Evolutionary conservation across 2,888 invertebrate species (phyloP).

Genomic region (Parascotia fuliginaria): DNA sequence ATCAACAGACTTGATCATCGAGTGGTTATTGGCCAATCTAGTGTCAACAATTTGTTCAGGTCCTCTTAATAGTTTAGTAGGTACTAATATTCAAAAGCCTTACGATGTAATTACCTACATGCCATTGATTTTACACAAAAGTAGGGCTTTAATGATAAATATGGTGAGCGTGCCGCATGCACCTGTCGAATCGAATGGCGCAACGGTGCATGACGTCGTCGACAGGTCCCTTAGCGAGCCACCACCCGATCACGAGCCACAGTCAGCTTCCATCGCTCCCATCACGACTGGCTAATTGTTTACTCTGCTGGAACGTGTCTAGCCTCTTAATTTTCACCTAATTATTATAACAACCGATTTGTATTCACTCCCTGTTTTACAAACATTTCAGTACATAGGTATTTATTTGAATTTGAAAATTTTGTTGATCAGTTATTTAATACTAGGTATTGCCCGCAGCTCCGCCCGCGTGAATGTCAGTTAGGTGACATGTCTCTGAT

Average conservation of each 20-base stretch:
- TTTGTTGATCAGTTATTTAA: not conserved
- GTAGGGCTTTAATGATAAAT: slow-evolving; percentile 20
- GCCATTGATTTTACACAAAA: slow-evolving; percentile 15
- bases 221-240: slow-evolving; percentile 53
- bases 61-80: too few species aligned
- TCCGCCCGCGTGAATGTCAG: too few species aligned
- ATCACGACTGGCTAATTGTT: slow-evolving; percentile 60
- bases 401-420: slow-evolving; percentile 8
- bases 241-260: slow-evolving; percentile 54
- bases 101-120: not conserved
- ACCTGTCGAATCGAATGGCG: slow-evolving; percentile 75
- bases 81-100: not conserved
- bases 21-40: too few species aligned
- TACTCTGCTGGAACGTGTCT: slow-evolving; percentile 40
- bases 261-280: slow-evolving; percentile 50
- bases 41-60: too few species aligned
- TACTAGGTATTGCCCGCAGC: too few species aligned
- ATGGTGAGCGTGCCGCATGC: slow-evolving; percentile 46
- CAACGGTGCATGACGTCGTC: slow-evolving; percentile 66
- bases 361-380: slow-evolving; percentile 11
- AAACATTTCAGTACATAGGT: slow-evolving; percentile 5
- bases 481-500: too few species aligned
- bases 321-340: slow-evolving; percentile 27
- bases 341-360: slow-evolving; percentile 27
- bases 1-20: too few species aligned